A percentile compares a stretch with the other conserved stretches of the same genome.
phyloP scores from a whole-genome alignment of 2,113 vertebrate species.

The Misgurnus mizolepis region DNA sequence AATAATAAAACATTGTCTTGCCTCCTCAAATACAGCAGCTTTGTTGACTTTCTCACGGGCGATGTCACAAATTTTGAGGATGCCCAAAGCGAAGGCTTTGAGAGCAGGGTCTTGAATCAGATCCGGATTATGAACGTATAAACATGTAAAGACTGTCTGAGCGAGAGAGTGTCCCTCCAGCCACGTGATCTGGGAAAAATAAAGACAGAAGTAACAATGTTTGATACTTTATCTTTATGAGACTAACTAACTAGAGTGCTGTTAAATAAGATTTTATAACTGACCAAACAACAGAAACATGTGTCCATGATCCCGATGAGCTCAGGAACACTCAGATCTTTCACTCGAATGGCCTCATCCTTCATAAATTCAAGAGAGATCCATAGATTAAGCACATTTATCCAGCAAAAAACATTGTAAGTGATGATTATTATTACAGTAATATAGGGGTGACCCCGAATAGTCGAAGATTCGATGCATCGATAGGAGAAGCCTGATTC shows the following conservation, averaged over 20 bases:
- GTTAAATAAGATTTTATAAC: slow-evolving; percentile 40
- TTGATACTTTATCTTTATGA: background rate
- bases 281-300: slow-evolving; percentile 97
- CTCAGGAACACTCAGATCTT: slow-evolving; percentile 91
- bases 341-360: slow-evolving; percentile 94
- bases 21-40: slow-evolving; percentile 98
- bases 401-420: too few relatives aligned
- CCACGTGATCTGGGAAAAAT: slow-evolving; percentile 88
- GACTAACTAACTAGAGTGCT: background rate
- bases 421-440: too few relatives aligned
- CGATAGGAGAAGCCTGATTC: too few relatives aligned
- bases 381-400: too few relatives aligned
- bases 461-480: too few relatives aligned
- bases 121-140: slow-evolving; percentile 98
- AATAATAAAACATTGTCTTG: slow-evolving; percentile 57
- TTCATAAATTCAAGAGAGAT: slow-evolving; percentile 59
- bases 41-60: slow-evolving; percentile 98
- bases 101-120: slow-evolving; percentile 96
- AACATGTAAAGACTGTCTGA: slow-evolving; percentile 98
- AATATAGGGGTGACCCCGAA: too few relatives aligned
- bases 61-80: slow-evolving; percentile 98
- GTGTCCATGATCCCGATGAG: slow-evolving; percentile 98
- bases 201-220: slow-evolving; percentile 1
- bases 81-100: slow-evolving; percentile 95
- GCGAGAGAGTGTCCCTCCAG: slow-evolving; percentile 97